Evolutionary conservation across 1,140 invertebrate genomes (phyloP), one percentile per base, ranked within the genome.

Genomic region (Camponotus pennsylvanicus): DNA sequence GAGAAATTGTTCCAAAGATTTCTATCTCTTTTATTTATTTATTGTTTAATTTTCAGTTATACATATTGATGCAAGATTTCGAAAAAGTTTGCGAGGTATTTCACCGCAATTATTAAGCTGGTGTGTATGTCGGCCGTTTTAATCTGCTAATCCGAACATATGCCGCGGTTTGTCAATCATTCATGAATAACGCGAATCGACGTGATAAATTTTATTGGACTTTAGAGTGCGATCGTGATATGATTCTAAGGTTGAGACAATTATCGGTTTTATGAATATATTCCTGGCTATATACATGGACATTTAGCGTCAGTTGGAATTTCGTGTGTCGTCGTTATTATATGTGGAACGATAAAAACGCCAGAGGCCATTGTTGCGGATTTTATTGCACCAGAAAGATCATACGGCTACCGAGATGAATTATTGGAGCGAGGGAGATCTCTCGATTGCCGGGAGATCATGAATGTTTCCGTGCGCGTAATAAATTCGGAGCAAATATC

Each of bases 181-280:
- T 59, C 13, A 82, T 73, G 63, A 83, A 18, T 75, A 73, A 82
- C 37, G 11, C 79, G 67, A 59, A 83, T 82, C 79, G 69, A 73
- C 6, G 34, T 49, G 77, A 70, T 80, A 66, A 70, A 63, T 75
- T 75, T 75, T 45, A 73, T 61, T 69, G 40, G n/a, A n/a, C 57
- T 2, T 13, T 9, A 37, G 59, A 64, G 11, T 21, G 73, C 55
- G 78, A 90, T 83, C 59, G 84, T 21, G 32, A 75, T 37, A 59
- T 21, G 49, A 4, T 73, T 57, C 71, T 88, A 89, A 90, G 89
- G 79, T 49, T 86, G 37, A 8, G 34, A 75, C 89, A 90, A 89
- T 90, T 90, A 90, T 90, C 89, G 86, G 76, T 55, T 89, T 90
- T 78, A 89, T 79, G 88, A 75, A 89, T 78, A 52, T 49, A 85